Percentiles rank a stretch among this genome's conserved stretches.
Conservation (phyloP, 2,113 vertebrate species). For the Pandion haliaetus region DNA sequence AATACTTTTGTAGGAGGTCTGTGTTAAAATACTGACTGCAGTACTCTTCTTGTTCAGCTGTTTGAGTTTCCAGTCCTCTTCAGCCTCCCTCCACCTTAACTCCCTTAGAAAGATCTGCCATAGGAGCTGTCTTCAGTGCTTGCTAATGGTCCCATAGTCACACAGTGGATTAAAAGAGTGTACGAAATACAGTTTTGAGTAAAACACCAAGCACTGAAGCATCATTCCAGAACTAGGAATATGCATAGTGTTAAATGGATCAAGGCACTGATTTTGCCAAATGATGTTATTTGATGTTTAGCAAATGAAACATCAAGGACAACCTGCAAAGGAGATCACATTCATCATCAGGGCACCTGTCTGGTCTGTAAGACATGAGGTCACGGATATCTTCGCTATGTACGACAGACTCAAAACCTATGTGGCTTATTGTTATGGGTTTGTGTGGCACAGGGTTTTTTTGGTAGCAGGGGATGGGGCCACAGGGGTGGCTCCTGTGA, state of each 20-base stretch:
- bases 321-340: background rate
- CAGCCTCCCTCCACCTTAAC: background rate
- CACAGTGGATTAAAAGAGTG: background rate
- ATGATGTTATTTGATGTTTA: background rate
- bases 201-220: background rate
- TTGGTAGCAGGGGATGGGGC: too few relatives aligned
- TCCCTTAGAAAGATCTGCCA: background rate
- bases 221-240: background rate
- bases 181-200: background rate
- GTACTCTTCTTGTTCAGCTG: background rate
- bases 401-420: background rate
- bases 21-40: too few relatives aligned
- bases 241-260: too few relatives aligned
- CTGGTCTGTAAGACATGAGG: too few relatives aligned
- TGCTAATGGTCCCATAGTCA: too few relatives aligned
- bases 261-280: background rate
- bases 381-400: background rate
- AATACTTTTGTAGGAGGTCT: background rate
- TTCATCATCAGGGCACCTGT: fast-evolving
- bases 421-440: too few relatives aligned
- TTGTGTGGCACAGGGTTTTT: too few relatives aligned
- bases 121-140: background rate
- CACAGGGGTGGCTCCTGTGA: too few relatives aligned
- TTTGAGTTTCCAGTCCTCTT: background rate
- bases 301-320: background rate